Base-by-base conservation (phyloP, 2,888 invertebrate species). In the Standfussiana lucernea region DNA sequence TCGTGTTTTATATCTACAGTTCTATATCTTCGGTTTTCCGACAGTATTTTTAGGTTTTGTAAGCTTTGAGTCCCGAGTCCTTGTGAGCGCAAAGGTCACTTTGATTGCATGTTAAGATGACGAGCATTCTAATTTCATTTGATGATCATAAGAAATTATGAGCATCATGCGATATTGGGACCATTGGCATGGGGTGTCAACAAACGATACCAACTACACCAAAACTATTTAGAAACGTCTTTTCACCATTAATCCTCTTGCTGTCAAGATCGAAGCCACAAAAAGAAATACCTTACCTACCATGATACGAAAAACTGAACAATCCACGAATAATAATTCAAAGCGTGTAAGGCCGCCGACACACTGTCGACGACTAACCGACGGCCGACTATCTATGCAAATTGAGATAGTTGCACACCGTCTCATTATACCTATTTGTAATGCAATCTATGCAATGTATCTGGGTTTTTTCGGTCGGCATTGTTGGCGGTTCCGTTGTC, bases 401-500 rank as follows among this genome's bases (percentile, higher is more conserved):
- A 96, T 95, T 89, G 89, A 86, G 93, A 88, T 88, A 88, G 86
- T 94, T 91, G 93, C 91, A 92, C 92, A 92, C 91, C 80, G 79
- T 86, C 93, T 94, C 94, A 95, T 95, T 95, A 95, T 91, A 90
- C 91, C 94, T 94, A 91, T 91, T 96, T 96, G 93, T 91, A 94
- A 96, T 96, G 96, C 95, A 96, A 96, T 96, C 96, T 96, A 96
- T 95, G 95, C 95, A 93, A 87, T 93, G 92, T 92, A 96, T 96
- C 96, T 92, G 89, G 90, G 91, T 93, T 95, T 95, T 96, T 96
- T 95, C 91, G 93, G 93, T 90, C 90, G 89, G 87, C 86, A 86
- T 82, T 96, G 96, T 96, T 96, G 95, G 93, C 90, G 84, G 88
- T 84, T 28, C 69, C 24, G 95, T 95, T 88, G 92, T 89, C 90